Base-by-base conservation (phyloP, 2,113 vertebrate genomes). In the Nerophis ophidion region DNA sequence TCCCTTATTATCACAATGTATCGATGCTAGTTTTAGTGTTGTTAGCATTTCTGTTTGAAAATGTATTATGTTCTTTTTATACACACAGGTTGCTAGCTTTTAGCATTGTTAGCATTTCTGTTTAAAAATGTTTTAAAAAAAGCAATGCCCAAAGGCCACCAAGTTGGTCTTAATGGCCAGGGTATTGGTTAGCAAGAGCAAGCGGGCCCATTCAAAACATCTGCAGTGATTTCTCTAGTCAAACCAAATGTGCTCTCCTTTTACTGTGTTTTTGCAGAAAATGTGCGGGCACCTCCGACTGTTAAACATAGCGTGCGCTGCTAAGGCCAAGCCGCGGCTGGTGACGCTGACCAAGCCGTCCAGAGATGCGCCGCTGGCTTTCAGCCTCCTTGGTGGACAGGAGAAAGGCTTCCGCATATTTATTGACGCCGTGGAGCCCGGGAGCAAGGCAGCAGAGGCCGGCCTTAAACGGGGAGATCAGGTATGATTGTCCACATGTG, bases 211-310 rank as follows among this genome's bases (percentile, higher is more conserved):
- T 26, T 26, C 1, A 26, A 26, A 26, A 26, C 19, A 26, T 26
- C 19, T 26, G 19, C 19, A 26, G 26, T 26, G 26, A 3, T 26
- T 26, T 26, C 26, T 26, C 26, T 3, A 3, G 26, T 1, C 14
- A 12, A 14, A 8, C 53, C 14, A 14, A 0, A 36, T 38, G 8
- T 12, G 12, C 10, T 36, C 12, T 17, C 12, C 48, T 83, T 13
- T 60, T 14, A 3, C 17, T 13, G 47, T 34, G 16, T 34, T 9
- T 48, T 8, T 5, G 34, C 61, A 99, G 96, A 98, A 98, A 93
- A 99, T 99, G 97, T 95, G 93, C 36, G 97, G 97, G 68, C 97
- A 99, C 84, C 90, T 99, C 77, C 90, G 97, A 89, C 91, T 99
- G 79, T 90, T 99, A 89, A 98, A 99, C 79, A 99, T 99, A 68